Evolutionary conservation across 2,888 invertebrate genomes (phyloP).

Genomic region (Panzeria rudis): DNA sequence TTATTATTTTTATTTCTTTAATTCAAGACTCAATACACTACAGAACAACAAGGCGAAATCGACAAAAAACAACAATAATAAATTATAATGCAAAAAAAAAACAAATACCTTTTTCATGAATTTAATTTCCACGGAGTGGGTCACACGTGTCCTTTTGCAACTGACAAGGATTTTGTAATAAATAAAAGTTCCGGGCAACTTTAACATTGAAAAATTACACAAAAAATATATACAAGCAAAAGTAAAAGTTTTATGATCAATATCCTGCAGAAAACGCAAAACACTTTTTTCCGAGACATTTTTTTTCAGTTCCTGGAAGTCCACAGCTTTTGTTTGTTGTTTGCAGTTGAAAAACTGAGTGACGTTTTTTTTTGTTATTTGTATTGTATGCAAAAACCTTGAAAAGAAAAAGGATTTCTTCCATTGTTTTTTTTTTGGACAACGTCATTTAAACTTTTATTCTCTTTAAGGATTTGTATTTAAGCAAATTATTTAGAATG

Average conservation of each 20-base stretch:
- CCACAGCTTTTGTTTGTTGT: background rate
- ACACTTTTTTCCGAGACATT: background rate
- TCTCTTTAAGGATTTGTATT: background rate
- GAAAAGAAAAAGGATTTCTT: background rate
- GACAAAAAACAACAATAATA: slow-evolving; percentile 23
- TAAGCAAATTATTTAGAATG: background rate
- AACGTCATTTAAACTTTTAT: background rate
- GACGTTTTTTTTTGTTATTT: background rate
- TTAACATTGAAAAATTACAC: background rate
- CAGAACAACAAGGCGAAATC: too few relatives aligned
- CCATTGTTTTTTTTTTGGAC: background rate
- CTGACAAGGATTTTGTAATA: slow-evolving; percentile 62
- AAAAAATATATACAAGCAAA: slow-evolving; percentile 10
- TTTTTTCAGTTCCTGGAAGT: slow-evolving; percentile 3
- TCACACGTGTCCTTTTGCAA: slow-evolving; percentile 68
- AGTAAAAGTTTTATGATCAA: slow-evolving; percentile 45
- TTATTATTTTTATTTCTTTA: slow-evolving; percentile 7
- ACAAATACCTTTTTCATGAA: slow-evolving; percentile 32
- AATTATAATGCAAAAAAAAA: slow-evolving; percentile 20
- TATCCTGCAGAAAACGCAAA: background rate
- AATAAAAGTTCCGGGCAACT: background rate
- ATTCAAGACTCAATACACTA: background rate
- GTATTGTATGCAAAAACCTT: background rate
- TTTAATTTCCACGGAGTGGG: slow-evolving; percentile 62
- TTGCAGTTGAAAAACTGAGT: background rate